These are phyloP conservation scores for Pteronotus mesoamericanus DNA, from an alignment of 2,797 vertebrate species.

Conservation along the genomic window DNA sequence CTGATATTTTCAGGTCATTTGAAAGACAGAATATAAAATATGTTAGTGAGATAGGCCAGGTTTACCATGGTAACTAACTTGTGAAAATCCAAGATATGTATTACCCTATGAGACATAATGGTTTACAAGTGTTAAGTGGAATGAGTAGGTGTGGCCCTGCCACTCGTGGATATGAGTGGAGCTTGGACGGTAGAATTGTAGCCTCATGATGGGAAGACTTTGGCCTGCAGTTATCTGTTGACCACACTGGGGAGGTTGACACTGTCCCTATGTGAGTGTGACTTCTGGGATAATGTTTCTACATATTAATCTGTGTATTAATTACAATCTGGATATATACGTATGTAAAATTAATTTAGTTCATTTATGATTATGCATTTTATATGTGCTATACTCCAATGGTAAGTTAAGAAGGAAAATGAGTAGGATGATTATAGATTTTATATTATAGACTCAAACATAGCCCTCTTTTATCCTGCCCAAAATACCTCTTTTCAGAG, in stretches of 20 bases:
- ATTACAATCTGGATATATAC: neutral
- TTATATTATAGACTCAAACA: neutral
- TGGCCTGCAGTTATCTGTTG: neutral
- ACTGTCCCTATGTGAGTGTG: neutral
- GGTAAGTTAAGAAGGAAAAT: neutral
- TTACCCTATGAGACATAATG: neutral
- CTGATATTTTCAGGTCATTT: neutral
- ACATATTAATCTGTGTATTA: neutral
- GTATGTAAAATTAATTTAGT: neutral
- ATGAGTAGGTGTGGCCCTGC: neutral
- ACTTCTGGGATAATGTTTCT: neutral
- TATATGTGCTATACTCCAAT: neutral
- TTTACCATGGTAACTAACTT: neutral
- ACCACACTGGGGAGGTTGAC: neutral
- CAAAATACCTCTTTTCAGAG: neutral
- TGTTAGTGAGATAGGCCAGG: neutral
- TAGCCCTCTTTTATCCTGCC: neutral
- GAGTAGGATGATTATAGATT: neutral
- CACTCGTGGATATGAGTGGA: neutral
- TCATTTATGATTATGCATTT: neutral
- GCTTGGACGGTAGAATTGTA: neutral
- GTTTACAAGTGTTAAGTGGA: neutral
- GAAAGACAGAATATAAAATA: neutral
- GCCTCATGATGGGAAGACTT: neutral
- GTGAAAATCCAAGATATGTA: neutral